Percentiles rank a stretch among this genome's conserved stretches.
These are phyloP conservation scores for Aplocera efformata DNA, from an alignment of 2,888 invertebrate species.

Conservation along the genomic window DNA sequence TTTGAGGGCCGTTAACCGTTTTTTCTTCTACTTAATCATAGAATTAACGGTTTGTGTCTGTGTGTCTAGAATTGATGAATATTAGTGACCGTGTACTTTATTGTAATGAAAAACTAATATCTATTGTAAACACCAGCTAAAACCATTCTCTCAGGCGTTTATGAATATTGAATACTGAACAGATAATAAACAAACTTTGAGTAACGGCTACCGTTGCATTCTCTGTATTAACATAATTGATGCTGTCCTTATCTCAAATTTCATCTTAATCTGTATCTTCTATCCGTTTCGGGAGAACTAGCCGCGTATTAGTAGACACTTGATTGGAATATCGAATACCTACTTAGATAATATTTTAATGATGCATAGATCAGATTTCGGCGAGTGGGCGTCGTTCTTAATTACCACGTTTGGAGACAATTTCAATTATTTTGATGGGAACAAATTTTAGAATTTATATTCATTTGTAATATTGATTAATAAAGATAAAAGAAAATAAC, in stretches of 20 bases:
- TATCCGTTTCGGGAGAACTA: constrained; percentile 17
- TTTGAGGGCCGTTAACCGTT: too few species aligned
- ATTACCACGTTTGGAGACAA: constrained; percentile 7
- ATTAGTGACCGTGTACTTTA: constrained; percentile 16
- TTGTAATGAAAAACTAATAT: constrained; percentile 27
- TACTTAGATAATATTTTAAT: constrained; percentile 23
- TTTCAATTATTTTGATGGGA: constrained; percentile 4
- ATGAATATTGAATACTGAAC: constrained; percentile 31
- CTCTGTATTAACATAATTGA: constrained; percentile 30
- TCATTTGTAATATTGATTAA: too few species aligned
- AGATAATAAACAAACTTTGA: constrained; percentile 29
- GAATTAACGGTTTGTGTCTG: constrained; percentile 7
- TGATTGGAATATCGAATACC: constrained; percentile 23
- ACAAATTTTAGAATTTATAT: neutral
- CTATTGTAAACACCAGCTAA: constrained; percentile 22
- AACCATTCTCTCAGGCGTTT: constrained; percentile 29
- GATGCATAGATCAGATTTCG: constrained; percentile 17
- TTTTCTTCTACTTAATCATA: constrained; percentile 4
- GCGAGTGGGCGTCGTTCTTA: constrained; percentile 17
- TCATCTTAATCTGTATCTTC: constrained; percentile 23
- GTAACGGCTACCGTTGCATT: constrained; percentile 32
- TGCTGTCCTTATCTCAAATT: constrained; percentile 29
- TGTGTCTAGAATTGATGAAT: constrained; percentile 18
- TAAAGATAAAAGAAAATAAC: too few species aligned
- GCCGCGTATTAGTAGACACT: constrained; percentile 13